These are phyloP conservation scores for Dicycla oo DNA, from an alignment of 2,888 invertebrate genomes.

Conservation along the genomic window DNA sequence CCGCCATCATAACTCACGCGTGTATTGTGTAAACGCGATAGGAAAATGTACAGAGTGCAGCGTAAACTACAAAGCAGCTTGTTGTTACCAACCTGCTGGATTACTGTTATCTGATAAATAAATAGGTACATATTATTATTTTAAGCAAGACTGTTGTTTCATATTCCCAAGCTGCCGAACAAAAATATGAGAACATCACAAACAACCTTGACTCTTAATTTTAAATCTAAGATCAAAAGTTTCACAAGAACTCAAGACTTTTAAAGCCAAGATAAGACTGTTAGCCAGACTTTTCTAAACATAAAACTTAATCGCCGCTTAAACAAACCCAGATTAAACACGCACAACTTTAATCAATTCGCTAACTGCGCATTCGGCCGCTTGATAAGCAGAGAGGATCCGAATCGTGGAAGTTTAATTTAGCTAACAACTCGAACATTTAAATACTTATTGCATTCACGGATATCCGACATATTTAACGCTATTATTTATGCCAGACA, in stretches of 20 bases:
- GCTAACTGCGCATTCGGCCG: constrained; percentile 23
- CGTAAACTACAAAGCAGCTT: background rate
- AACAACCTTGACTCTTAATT: constrained; percentile 6
- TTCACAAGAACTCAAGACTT: constrained; percentile 28
- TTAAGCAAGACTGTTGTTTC: background rate
- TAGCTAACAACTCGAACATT: constrained; percentile 12
- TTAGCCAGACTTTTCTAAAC: constrained; percentile 43
- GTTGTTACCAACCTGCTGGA: background rate
- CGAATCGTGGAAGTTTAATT: constrained; percentile 36
- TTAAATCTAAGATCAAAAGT: constrained; percentile 41
- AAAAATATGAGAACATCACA: background rate
- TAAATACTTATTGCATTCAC: constrained; percentile 42
- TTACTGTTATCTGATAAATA: background rate
- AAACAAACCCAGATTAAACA: constrained; percentile 39
- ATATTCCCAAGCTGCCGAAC: background rate
- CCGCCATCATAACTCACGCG: background rate
- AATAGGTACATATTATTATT: background rate
- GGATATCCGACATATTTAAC: constrained; percentile 43
- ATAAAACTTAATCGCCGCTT: constrained; percentile 42
- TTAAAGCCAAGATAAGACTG: constrained; percentile 36
- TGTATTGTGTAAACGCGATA: constrained; percentile 6
- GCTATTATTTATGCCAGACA: constrained; percentile 49
- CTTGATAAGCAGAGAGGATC: constrained; percentile 29
- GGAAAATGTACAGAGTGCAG: background rate
- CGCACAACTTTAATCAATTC: constrained; percentile 44